Percentiles rank a stretch among this genome's conserved stretches.
These are phyloP conservation scores for Limnephilus rhombicus DNA, from an alignment of 2,888 invertebrate genomes.

Conservation along the genomic window DNA sequence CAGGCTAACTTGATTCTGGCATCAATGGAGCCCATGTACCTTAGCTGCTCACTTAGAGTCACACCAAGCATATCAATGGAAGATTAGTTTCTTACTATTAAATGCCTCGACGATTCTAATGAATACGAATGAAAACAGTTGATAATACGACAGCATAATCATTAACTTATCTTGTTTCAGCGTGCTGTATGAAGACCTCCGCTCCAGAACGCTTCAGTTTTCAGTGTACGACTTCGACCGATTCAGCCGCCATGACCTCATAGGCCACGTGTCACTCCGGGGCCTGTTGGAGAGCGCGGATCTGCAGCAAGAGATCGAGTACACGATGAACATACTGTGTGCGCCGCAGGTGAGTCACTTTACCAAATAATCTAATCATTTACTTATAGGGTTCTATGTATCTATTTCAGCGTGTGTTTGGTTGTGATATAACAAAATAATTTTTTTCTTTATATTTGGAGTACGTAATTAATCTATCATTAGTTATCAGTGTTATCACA, in stretches of 20 bases:
- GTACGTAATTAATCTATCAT: too few species aligned
- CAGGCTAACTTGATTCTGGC: too few species aligned
- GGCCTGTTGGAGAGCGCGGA: constrained; percentile 88
- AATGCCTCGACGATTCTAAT: neutral
- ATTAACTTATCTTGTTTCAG: constrained; percentile 71
- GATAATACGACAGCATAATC: too few species aligned
- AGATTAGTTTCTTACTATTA: too few species aligned
- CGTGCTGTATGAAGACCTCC: constrained; percentile 86
- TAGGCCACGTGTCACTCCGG: constrained; percentile 90
- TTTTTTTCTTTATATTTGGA: too few species aligned
- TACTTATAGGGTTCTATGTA: neutral
- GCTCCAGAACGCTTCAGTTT: constrained; percentile 88
- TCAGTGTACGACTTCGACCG: constrained; percentile 94
- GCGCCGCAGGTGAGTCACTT: constrained; percentile 81
- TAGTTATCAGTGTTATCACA: too few species aligned
- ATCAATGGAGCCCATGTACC: too few species aligned
- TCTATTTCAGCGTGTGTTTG: too few species aligned
- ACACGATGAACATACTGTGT: constrained; percentile 90
- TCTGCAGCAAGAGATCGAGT: constrained; percentile 88
- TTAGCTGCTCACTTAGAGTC: too few species aligned
- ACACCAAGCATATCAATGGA: too few species aligned
- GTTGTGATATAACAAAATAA: too few species aligned
- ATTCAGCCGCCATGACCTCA: constrained; percentile 91
- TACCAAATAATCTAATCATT: neutral
- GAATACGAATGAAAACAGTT: neutral